A percentile compares a stretch with the other conserved stretches of the same genome.
Evolutionary conservation across 1,140 invertebrate species (phyloP).

Genomic region (Contarinia nasturtii): DNA sequence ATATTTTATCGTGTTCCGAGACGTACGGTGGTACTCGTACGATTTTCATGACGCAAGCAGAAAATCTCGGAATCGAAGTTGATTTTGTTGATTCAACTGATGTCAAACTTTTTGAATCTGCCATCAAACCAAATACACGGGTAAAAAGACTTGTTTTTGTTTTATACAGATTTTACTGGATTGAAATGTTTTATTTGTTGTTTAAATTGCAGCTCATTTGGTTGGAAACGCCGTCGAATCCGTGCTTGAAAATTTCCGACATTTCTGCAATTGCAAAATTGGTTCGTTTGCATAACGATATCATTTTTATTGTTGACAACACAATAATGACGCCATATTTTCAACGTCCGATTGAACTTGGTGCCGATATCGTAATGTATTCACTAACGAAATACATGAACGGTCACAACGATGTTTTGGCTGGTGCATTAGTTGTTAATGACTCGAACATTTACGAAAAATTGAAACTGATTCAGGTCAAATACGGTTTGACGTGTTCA

Average conservation of each 20-base stretch:
- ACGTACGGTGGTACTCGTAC: slow-evolving; percentile 70
- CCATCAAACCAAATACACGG: slow-evolving; percentile 54
- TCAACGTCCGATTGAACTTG: slow-evolving; percentile 38
- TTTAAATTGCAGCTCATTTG: slow-evolving; percentile 44
- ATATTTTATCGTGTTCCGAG: slow-evolving; percentile 75
- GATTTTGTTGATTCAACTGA: slow-evolving; percentile 54
- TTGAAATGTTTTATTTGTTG: too few species aligned
- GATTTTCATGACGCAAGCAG: slow-evolving; percentile 27
- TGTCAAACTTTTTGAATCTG: slow-evolving; percentile 33
- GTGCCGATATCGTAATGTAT: slow-evolving; percentile 46
- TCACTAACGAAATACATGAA: slow-evolving; percentile 56
- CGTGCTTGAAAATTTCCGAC: slow-evolving; percentile 64
- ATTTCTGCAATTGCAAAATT: slow-evolving; percentile 42
- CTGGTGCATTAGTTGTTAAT: slow-evolving; percentile 43
- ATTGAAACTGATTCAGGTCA: slow-evolving; percentile 48
- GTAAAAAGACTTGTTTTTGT: slow-evolving; percentile 27
- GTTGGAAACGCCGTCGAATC: slow-evolving; percentile 81
- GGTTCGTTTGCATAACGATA: slow-evolving; percentile 14
- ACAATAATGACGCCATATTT: slow-evolving; percentile 43
- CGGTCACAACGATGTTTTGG: slow-evolving; percentile 50
- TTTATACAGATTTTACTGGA: background rate
- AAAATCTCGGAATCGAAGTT: slow-evolving; percentile 38
- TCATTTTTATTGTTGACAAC: slow-evolving; percentile 48
- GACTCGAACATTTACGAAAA: slow-evolving; percentile 35
- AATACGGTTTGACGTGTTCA: slow-evolving; percentile 56